Evolutionary conservation across 2,888 invertebrate species (phyloP).

Genomic region (Netelia inedita): DNA sequence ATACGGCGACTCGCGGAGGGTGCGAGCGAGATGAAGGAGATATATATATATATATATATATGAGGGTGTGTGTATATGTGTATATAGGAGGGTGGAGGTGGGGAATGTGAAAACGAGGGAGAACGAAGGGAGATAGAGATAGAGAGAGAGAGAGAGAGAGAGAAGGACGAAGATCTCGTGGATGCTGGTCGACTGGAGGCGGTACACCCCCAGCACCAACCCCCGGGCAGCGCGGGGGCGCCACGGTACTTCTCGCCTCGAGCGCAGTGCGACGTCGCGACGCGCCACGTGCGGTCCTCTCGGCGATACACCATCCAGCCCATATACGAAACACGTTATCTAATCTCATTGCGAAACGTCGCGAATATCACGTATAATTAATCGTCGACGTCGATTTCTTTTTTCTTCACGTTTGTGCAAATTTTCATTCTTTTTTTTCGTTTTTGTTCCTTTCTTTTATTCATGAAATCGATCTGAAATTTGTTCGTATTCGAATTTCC

Average conservation of each 20-base stretch:
- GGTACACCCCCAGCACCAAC: constrained; percentile 82
- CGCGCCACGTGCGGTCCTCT: constrained; percentile 85
- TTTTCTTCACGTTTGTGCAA: constrained; percentile 3
- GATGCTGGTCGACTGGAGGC: constrained; percentile 81
- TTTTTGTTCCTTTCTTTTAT: not conserved
- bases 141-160: constrained; percentile 27
- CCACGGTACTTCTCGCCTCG: constrained; percentile 82
- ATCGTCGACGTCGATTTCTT: constrained; percentile 5
- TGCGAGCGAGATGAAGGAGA: constrained; percentile 43
- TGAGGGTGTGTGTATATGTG: constrained; percentile 12
- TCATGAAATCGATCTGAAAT: not conserved
- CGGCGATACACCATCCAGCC: constrained; percentile 56
- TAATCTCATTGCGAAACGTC: constrained; percentile 70
- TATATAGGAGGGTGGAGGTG: constrained; percentile 29
- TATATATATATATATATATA: not conserved
- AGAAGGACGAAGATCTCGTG: constrained; percentile 51
- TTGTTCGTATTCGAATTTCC: not conserved
- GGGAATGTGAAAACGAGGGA: constrained; percentile 7
- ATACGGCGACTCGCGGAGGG: constrained; percentile 27
- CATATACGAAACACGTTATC: constrained; percentile 73
- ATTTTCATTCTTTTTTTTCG: not conserved
- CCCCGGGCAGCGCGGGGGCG: constrained; percentile 76
- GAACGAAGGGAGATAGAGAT: constrained; percentile 15
- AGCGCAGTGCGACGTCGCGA: constrained; percentile 85
- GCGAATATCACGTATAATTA: constrained; percentile 27